phyloP scores from a whole-genome alignment of 2,888 invertebrate species.

The Agrenia bidenticulata region DNA sequence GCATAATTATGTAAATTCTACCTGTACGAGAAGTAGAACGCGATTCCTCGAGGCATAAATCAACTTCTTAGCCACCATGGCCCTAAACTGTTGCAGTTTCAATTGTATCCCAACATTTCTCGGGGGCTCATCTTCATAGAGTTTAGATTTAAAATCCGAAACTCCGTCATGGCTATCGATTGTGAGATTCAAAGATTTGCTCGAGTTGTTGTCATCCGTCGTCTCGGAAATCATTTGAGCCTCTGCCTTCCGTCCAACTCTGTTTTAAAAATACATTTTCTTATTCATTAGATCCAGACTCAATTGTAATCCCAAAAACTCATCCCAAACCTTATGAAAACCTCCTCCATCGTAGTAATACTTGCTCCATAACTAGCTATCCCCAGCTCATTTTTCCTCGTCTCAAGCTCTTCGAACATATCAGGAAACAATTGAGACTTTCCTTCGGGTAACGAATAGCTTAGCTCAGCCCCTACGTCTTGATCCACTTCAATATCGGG shows the following conservation, averaged over 20 bases:
- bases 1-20: neutral
- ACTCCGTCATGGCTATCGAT: constrained; percentile 13
- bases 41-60: constrained; percentile 68
- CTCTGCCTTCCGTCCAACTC: constrained; percentile 33
- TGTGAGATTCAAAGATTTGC: constrained; percentile 4
- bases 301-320: too few relatives aligned
- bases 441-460: constrained; percentile 67
- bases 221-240: constrained; percentile 11
- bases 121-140: constrained; percentile 17
- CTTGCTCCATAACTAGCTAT: constrained; percentile 72
- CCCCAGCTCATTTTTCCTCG: constrained; percentile 62
- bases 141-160: neutral
- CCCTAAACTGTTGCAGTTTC: constrained; percentile 63
- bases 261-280: neutral
- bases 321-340: constrained; percentile 53
- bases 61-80: constrained; percentile 68
- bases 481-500: constrained; percentile 67
- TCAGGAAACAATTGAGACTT: constrained; percentile 65
- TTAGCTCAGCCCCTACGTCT: constrained; percentile 74
- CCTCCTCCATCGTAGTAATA: constrained; percentile 49
- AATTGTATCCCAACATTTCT: constrained; percentile 55
- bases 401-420: constrained; percentile 70
- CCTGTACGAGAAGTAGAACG: constrained; percentile 61
- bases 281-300: neutral
- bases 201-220: constrained; percentile 1